Conservation (phyloP, 2,888 invertebrate genomes). For the Trichogramma dendrolimi region DNA sequence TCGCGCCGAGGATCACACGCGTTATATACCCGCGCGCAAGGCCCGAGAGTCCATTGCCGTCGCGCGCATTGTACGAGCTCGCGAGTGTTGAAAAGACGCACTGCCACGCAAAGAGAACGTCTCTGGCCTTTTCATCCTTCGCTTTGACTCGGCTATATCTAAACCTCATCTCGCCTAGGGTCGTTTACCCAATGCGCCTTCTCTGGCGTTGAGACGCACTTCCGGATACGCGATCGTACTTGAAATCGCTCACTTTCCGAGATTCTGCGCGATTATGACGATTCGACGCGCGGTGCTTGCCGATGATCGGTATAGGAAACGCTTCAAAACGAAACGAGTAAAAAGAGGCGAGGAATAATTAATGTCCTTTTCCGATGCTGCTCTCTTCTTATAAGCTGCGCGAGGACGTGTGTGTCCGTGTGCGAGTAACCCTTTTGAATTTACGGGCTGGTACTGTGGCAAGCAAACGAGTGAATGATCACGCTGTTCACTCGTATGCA, state of each 20-base stretch:
- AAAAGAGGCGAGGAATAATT: constrained; percentile 12
- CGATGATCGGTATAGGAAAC: neutral
- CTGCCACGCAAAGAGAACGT: neutral
- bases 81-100: neutral
- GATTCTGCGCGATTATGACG: too few species aligned
- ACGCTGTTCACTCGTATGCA: neutral
- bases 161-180: too few species aligned
- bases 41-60: constrained; percentile 13
- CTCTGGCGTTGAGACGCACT: too few species aligned
- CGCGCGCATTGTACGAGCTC: neutral
- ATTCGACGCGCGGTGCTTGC: too few species aligned
- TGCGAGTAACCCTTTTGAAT: constrained; percentile 13
- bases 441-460: constrained; percentile 4
- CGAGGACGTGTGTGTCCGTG: neutral
- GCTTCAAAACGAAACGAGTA: neutral
- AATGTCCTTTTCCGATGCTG: neutral
- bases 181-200: too few species aligned
- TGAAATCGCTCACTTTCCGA: too few species aligned
- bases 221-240: too few species aligned
- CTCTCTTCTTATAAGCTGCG: too few species aligned
- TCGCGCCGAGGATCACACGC: neutral
- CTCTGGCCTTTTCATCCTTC: neutral
- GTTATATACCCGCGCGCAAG: constrained; percentile 4
- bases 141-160: too few species aligned
- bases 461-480: constrained; percentile 13